phyloP scores from a whole-genome alignment of 2,888 invertebrate genomes.

The Heliothis peltigera region DNA sequence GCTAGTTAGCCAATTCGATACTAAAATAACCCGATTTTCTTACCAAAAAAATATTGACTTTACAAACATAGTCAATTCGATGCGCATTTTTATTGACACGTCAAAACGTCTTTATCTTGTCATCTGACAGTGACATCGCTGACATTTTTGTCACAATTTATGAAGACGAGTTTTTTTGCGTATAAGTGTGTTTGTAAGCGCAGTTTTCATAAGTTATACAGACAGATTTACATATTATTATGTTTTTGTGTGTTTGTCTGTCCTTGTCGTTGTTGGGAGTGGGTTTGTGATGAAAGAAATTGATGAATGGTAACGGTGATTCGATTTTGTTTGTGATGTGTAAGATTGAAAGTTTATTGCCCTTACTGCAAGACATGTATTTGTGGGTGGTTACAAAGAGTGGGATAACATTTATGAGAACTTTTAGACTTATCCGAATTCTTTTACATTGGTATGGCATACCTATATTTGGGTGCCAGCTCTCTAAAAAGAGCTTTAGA shows the following conservation, averaged over 20 bases:
- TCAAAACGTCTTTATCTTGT: slow-evolving; percentile 51
- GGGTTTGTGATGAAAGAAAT: slow-evolving; percentile 16
- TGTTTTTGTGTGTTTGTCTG: slow-evolving; percentile 11
- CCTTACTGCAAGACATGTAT: too few species aligned
- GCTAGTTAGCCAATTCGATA: slow-evolving; percentile 15
- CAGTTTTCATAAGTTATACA: slow-evolving; percentile 14
- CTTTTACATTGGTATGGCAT: too few species aligned
- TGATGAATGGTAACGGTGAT: neutral
- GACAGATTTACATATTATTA: slow-evolving; percentile 18
- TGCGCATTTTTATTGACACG: slow-evolving; percentile 50
- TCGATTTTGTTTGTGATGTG: neutral
- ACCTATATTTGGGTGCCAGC: too few species aligned
- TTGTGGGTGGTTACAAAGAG: too few species aligned
- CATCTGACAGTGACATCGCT: slow-evolving; percentile 37
- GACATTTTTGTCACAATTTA: slow-evolving; percentile 41
- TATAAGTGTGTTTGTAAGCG: slow-evolving; percentile 28
- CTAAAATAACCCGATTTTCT: neutral
- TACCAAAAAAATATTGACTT: slow-evolving; percentile 24
- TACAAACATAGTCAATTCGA: slow-evolving; percentile 21
- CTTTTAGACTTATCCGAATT: too few species aligned
- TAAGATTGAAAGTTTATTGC: neutral
- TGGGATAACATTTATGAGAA: too few species aligned
- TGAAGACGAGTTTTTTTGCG: slow-evolving; percentile 39
- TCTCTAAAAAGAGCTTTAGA: too few species aligned
- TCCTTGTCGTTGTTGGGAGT: neutral